Conservation (phyloP, 2,113 vertebrate genomes). For the Aspidoscelis tigris region DNA sequence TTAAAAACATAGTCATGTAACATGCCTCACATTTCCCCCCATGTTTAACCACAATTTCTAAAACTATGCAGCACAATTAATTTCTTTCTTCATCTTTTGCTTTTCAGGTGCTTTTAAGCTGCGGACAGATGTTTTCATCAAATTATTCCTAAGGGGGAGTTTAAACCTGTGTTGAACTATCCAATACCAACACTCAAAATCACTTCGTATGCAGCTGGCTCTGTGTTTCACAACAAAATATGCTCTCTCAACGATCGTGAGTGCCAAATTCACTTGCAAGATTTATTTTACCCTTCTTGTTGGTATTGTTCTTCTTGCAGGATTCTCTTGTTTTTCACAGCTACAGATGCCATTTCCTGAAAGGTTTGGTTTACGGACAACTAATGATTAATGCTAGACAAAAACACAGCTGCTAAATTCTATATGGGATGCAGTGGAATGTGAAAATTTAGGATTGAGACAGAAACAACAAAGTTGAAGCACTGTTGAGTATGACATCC, state of each 20-base stretch:
- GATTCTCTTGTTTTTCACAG: slow-evolving; percentile 22
- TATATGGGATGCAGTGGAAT: neutral
- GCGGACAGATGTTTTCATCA: slow-evolving; percentile 20
- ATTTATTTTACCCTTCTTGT: slow-evolving; percentile 32
- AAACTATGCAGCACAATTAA: slow-evolving; percentile 36
- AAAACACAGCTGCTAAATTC: neutral
- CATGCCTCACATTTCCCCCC: neutral
- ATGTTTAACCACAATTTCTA: slow-evolving; percentile 21
- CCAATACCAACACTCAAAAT: slow-evolving; percentile 18
- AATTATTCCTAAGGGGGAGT: slow-evolving; percentile 45
- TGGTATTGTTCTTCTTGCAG: neutral
- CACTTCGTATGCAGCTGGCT: slow-evolving; percentile 27
- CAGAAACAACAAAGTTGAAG: neutral
- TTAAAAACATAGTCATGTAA: neutral
- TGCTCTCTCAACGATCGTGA: slow-evolving; percentile 2
- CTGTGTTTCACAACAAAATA: slow-evolving; percentile 34
- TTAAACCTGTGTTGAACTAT: slow-evolving; percentile 31
- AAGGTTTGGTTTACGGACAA: neutral
- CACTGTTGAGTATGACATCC: neutral
- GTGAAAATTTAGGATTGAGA: neutral
- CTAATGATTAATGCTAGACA: slow-evolving; percentile 8
- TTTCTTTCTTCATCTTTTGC: slow-evolving; percentile 19
- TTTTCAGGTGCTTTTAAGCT: slow-evolving; percentile 18
- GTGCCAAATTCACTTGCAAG: slow-evolving; percentile 37
- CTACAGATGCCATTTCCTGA: neutral